These are phyloP conservation scores for Phataginus tricuspis DNA, from an alignment of 2,797 vertebrate genomes.

Conservation along the genomic window DNA sequence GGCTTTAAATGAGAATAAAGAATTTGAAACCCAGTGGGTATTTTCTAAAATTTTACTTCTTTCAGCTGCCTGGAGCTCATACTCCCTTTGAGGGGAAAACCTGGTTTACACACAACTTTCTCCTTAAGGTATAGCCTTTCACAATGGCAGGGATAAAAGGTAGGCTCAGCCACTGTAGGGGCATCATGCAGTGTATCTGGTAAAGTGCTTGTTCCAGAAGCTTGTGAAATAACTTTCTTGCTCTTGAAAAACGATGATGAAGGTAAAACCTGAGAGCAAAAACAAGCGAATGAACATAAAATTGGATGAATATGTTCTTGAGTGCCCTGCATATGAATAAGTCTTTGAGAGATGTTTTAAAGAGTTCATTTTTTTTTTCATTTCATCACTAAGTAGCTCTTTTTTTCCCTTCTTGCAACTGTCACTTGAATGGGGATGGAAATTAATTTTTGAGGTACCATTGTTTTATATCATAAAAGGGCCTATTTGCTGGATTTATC, in stretches of 20 bases:
- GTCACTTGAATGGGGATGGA: not conserved
- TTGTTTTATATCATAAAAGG: slow-evolving; percentile 24
- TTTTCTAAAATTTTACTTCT: not conserved
- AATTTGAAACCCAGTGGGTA: not conserved
- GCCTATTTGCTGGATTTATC: not conserved
- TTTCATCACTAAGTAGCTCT: slow-evolving; percentile 29
- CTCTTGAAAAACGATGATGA: slow-evolving; percentile 28
- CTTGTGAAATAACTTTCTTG: not conserved
- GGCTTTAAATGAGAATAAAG: slow-evolving; percentile 30
- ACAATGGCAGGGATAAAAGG: not conserved
- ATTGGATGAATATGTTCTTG: not conserved
- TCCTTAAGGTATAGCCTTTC: not conserved
- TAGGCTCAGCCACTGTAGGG: not conserved
- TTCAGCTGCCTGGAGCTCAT: not conserved
- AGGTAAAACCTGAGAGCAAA: not conserved
- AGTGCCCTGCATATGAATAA: not conserved
- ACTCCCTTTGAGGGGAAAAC: not conserved
- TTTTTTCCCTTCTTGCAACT: not conserved
- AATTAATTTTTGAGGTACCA: slow-evolving; percentile 16
- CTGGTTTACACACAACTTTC: not conserved
- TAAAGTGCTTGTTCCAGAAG: not conserved
- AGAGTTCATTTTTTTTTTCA: slow-evolving; percentile 7
- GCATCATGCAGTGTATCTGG: not conserved
- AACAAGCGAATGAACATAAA: not conserved
- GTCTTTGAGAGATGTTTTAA: not conserved